Base-by-base conservation (phyloP, 2,888 invertebrate genomes). In the Saturnia japonica region DNA sequence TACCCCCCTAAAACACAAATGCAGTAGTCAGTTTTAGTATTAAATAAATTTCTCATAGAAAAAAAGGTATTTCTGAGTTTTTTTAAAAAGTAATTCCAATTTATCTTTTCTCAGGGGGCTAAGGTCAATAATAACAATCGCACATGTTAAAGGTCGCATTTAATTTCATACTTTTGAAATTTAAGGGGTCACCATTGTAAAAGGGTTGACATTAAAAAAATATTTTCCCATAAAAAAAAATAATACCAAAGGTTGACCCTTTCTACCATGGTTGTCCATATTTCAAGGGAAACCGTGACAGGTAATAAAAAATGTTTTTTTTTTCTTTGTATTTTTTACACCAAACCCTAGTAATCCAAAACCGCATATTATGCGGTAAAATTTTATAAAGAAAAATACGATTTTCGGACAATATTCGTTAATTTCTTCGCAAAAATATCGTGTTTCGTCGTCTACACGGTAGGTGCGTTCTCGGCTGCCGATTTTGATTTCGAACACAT, bases 191-290 rank as follows among this genome's bases (percentile, higher is more conserved):
- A 87, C 76, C 77, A 73, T 73, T 76, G 74, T 74, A 81, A 86
- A 87, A 6, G 86, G 85, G 87, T 85, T 87, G 40, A 40, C 19
- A 40, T 64, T 22, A 83, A 88, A 86, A 88, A 89, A 82, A 79
- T 78, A 77, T 77, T 82, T 77, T 72, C 72, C 75, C 78, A 79
- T 79, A 79, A 78, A 77, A 77, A 57, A 60, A 60, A 60, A 14
- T 28, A 28, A 76, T 74, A 78, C 87, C 81, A 85, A 83, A 75
- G 77, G 75, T 77, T 93, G 92, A 92, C 92, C 92, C 90, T 90
- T 90, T 85, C 91, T 90, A 85, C 85, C 83, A 89, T 87, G 85
- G 81, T 78, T 82, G 84, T 86, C 85, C 85, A 87, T 88, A 88
- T 84, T 89, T 89, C 86, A 88, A 85, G 28, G 77, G 80, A 82